Conservation (phyloP, 2,113 vertebrate species). For the Origma solitaria region DNA sequence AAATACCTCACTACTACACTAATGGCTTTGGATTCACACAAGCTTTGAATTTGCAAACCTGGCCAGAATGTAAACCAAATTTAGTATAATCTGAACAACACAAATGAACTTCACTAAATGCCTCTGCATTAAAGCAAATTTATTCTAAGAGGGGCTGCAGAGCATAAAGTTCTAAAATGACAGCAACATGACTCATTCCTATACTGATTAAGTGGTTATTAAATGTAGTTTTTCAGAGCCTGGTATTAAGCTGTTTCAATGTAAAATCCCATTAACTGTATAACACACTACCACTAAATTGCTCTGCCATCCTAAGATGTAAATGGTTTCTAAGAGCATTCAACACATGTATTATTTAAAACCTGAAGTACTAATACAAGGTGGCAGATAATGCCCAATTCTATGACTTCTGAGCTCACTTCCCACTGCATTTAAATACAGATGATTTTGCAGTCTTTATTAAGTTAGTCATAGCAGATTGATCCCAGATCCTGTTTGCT, state of each 20-base stretch:
- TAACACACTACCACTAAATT: constrained; percentile 22
- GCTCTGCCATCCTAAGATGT: constrained; percentile 5
- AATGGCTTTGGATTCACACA: background rate
- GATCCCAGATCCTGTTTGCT: background rate
- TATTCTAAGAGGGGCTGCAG: constrained; percentile 4
- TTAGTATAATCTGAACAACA: background rate
- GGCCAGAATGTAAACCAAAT: constrained; percentile 24
- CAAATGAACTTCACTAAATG: background rate
- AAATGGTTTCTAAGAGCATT: constrained; percentile 48
- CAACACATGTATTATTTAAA: constrained; percentile 48
- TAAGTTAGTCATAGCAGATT: background rate
- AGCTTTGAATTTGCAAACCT: constrained; percentile 11
- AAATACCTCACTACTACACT: background rate
- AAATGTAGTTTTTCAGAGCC: constrained; percentile 40
- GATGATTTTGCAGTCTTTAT: background rate
- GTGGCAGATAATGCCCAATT: constrained; percentile 22
- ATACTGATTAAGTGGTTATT: constrained; percentile 45
- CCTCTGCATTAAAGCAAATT: background rate
- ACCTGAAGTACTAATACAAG: constrained; percentile 42
- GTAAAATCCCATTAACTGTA: constrained; percentile 54
- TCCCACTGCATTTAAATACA: constrained; percentile 9
- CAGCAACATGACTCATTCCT: constrained; percentile 53
- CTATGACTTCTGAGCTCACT: background rate
- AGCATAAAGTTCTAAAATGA: constrained; percentile 40
- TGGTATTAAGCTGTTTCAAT: constrained; percentile 44